These are phyloP conservation scores for Pseudeuparius sepicola DNA, from an alignment of 2,888 invertebrate genomes.

Conservation along the genomic window DNA sequence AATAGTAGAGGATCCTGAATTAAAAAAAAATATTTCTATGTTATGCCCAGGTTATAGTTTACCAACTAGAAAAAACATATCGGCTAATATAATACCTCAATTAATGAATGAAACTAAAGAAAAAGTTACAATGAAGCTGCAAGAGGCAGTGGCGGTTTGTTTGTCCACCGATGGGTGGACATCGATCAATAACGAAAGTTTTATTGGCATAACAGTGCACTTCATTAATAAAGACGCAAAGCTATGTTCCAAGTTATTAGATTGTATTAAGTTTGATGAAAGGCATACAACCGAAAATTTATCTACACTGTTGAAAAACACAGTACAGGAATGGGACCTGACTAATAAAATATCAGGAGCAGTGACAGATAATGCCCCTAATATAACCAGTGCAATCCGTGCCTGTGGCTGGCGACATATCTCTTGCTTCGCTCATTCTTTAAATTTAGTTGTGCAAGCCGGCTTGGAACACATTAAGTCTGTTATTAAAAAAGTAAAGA, in stretches of 20 bases:
- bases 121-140: conserved; percentile 17
- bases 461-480: conserved; percentile 20
- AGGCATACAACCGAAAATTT: conserved; percentile 20
- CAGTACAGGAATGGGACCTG: conserved; percentile 11
- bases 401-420: conserved; percentile 23
- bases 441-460: conserved; percentile 27
- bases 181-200: conserved; percentile 24
- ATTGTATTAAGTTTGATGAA: conserved; percentile 15
- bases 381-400: too few species aligned
- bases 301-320: conserved; percentile 7
- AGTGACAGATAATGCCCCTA: conserved; percentile 26
- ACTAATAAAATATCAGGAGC: conserved; percentile 22
- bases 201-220: conserved; percentile 23
- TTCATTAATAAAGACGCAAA: conserved; percentile 19
- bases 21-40: conserved; percentile 25
- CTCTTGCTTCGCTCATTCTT: conserved; percentile 27
- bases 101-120: conserved; percentile 17
- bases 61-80: conserved; percentile 25
- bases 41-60: conserved; percentile 27
- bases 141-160: conserved; percentile 18
- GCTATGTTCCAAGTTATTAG: conserved; percentile 14
- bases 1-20: conserved; percentile 27
- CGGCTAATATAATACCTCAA: conserved; percentile 23
- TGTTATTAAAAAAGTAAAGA: conserved; percentile 21
- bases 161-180: conserved; percentile 27